Conservation (phyloP, 1,140 invertebrate genomes). For the Euwallacea similis region DNA sequence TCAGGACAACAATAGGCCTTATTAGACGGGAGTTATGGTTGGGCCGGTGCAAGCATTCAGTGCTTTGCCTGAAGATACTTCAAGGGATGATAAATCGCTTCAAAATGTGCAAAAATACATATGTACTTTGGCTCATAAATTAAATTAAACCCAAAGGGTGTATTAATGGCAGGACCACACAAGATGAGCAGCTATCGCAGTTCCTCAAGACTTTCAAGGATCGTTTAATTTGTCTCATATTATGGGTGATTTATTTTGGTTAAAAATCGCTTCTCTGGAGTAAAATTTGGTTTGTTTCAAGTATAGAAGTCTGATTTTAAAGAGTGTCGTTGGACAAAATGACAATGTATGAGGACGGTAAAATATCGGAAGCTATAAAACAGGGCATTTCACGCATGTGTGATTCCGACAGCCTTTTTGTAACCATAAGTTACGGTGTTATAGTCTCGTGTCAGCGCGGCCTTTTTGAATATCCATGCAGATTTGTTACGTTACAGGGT, state of each 20-base stretch:
- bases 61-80: too few species aligned
- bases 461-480: slow-evolving; percentile 15
- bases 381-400: slow-evolving; percentile 30
- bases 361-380: slow-evolving; percentile 19
- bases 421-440: slow-evolving; percentile 12
- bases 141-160: too few species aligned
- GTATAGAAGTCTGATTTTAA: too few species aligned
- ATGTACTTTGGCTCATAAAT: too few species aligned
- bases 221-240: background rate
- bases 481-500: slow-evolving; percentile 22
- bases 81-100: too few species aligned
- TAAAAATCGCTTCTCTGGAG: background rate
- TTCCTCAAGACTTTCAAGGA: background rate
- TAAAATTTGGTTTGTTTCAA: too few species aligned
- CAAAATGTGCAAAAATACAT: too few species aligned
- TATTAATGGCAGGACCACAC: too few species aligned
- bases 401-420: slow-evolving; percentile 19
- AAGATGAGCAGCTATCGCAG: too few species aligned
- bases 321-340: slow-evolving; percentile 1
- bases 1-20: slow-evolving; percentile 37
- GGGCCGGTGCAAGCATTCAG: too few species aligned
- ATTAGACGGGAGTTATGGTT: background rate
- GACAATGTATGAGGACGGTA: slow-evolving; percentile 27
- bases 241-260: background rate
- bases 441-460: slow-evolving; percentile 19